Evolutionary conservation across 2,113 vertebrate species (phyloP), one percentile per base, ranked within the genome.

Genomic region (Arvicanthis niloticus): DNA sequence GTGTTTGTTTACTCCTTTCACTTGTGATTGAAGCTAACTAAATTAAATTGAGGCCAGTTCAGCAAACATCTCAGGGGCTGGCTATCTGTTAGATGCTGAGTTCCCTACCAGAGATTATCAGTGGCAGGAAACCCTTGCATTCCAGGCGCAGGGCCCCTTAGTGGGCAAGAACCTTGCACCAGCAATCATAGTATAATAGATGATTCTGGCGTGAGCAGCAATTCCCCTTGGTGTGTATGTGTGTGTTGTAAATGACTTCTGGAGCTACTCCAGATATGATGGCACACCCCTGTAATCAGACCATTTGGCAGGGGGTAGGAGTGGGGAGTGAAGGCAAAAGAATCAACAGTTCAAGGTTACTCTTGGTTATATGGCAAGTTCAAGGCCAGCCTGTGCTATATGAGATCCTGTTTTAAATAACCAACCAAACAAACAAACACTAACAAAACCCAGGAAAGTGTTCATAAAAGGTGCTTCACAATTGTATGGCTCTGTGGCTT

Each of bases 1-100:
- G 91, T 81, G 91, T 88, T 90, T 91, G 95, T 93, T 96, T 96
- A 80, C 82, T 75, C 91, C 89, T 81, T 56, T 19, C 72, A 76
- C 60, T 91, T 91, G 80, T 65, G 84, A 85, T 93, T 80, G 95
- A 97, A 88, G 93, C 84, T 92, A 48, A 73, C 96, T 86, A 91
- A 96, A 97, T 97, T 96, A 98, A 97, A 96, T 86, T 58, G 96
- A 91, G 96, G 92, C 96, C 93, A 48, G 86, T 75, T 96, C 86
- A 70, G 93, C 95, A 98, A 92, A 97, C 72, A 89, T 82, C 58
- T 92, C n/a, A 11, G 89, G 77, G 37, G 29, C 92, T 75, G 17
- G 89, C 75, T 76, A 17, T 94, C 72, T 77, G 81, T 94, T 76
- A 62, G 40, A 68, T 1, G 11, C 62, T 7, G 75, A 68, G 70